Percentiles rank a stretch among this genome's conserved stretches.
Evolutionary conservation across 2,797 vertebrate species (phyloP).

Genomic region (Sus cebifrons): DNA sequence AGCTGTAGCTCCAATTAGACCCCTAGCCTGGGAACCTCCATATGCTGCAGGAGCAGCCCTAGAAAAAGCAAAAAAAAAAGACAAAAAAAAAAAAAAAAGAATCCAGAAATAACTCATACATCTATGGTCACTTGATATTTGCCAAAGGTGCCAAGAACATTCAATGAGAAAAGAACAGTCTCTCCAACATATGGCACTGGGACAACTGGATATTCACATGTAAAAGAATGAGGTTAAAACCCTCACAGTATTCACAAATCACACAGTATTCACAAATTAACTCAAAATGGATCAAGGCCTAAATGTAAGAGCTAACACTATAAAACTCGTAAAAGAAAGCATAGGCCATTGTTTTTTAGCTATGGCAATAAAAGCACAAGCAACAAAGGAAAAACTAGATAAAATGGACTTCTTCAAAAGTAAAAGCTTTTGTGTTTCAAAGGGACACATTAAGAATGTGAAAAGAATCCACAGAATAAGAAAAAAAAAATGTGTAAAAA

Average conservation of each 20-base stretch:
- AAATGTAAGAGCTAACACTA: not conserved
- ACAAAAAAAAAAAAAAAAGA: not conserved
- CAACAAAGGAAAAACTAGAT: not conserved
- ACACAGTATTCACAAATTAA: not conserved
- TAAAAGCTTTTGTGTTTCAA: not conserved
- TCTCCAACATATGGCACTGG: not conserved
- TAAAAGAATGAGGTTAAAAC: not conserved
- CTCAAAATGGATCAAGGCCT: not conserved
- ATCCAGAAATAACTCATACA: not conserved
- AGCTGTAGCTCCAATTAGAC: no score
- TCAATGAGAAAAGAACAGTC: not conserved
- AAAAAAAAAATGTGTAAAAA: not conserved
- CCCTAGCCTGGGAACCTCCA: no score
- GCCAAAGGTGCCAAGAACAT: not conserved
- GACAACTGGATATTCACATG: not conserved
- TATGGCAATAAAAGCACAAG: not conserved
- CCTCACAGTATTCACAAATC: not conserved
- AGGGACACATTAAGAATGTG: not conserved
- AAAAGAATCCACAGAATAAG: not conserved
- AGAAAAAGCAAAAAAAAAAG: no score
- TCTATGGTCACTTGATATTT: not conserved
- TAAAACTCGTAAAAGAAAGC: slow-evolving; percentile 17
- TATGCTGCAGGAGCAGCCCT: no score
- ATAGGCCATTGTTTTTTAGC: slow-evolving; percentile 9
- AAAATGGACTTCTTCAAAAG: slow-evolving; percentile 9